Base-by-base conservation (phyloP, 30 jellyfish, hydroid and myxozoan genomes). In the Aurelia sp. region DNA sequence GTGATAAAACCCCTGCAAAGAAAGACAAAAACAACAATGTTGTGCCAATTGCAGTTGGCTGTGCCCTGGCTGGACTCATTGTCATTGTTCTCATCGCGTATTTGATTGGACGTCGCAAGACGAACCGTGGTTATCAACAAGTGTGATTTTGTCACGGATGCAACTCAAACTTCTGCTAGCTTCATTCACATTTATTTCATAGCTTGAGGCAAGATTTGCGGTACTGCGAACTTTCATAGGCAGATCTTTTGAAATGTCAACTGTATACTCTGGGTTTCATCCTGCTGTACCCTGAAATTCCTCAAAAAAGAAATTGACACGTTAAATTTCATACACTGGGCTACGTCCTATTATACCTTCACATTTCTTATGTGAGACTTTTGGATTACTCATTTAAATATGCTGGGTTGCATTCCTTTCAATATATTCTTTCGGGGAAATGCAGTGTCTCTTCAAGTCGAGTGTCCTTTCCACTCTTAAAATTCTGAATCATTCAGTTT, bases 31-130 rank as follows among this genome's bases (percentile, higher is more conserved):
- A 74, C 58, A 71, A 52, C 76, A 82, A 94, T 69, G 65, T 88
- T 70, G 98, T 93, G 9, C 98, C 98, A 19, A 93, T 93, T 69
- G 97, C 97, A 9, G 98, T 93, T 64, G 98, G 98, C 61, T 89
- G 98, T 82, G 98, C 98, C 44, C 72, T 93, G 59, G 98, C 98
- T 48, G 98, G 98, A 37, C 91, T 93, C 18, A 93, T 93, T 58
- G 90, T 93, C 41, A 93, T 93, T 72, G 98, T 93, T 31, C 88
- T 93, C 75, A 89, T 93, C 77, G 98, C 98, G 16, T 93, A 93
- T 78, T 74, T 93, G 96, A 93, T 93, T 77, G 98, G 98, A 18
- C 84, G 98, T 69, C 92, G 97, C 83, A 84, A 85, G 75, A 70
- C 94, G 4, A 60, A 57, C 72, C 98, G 97, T 35, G 97, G 98